Evolutionary conservation across 2,888 invertebrate species (phyloP), one percentile per base, ranked within the genome.

Genomic region (Melipona bicolor): DNA sequence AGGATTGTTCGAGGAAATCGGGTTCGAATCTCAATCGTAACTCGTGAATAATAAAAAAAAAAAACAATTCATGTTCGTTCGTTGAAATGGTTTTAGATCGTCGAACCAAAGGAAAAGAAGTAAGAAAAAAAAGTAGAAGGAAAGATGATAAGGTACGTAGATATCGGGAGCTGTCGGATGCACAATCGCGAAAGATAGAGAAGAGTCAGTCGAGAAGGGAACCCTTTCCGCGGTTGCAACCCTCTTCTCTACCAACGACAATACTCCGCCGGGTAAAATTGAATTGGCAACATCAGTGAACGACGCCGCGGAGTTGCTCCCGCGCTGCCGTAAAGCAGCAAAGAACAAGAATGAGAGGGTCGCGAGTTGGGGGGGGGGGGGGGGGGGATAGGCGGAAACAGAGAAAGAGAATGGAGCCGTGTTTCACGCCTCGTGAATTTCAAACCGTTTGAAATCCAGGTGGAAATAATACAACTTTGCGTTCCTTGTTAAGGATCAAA

Each of bases 381-480:
- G 64, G 61, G 36, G 62, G 59, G 69, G 71, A 56, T 62, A 62
- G n/a, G 65, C 9, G 56, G 43, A 67, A 61, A 78, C 69, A 87
- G 89, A 87, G 86, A 86, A 87, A 81, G 86, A 88, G 89, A 87
- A 82, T 78, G 75, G 76, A 89, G 88, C 88, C 89, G 88, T 88
- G 88, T 93, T 93, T 93, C 91, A 93, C 92, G 93, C 93, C 92
- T 91, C 90, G 88, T 89, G 88, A 91, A 89, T 92, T 91, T 82
- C 89, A 88, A 92, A 92, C 90, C 91, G 91, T 93, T 93, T 92
- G 92, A 92, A 92, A 92, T 88, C 90, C 89, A 91, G 90, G 91
- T 92, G 92, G 92, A 93, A 93, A 93, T 93, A 93, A 93, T 93
- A 93, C 93, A 93, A 93, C 92, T 93, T 93, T 93, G 91, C 92